Conservation (phyloP, 2,888 invertebrate genomes). For the Trissonchulus latispiculum region DNA sequence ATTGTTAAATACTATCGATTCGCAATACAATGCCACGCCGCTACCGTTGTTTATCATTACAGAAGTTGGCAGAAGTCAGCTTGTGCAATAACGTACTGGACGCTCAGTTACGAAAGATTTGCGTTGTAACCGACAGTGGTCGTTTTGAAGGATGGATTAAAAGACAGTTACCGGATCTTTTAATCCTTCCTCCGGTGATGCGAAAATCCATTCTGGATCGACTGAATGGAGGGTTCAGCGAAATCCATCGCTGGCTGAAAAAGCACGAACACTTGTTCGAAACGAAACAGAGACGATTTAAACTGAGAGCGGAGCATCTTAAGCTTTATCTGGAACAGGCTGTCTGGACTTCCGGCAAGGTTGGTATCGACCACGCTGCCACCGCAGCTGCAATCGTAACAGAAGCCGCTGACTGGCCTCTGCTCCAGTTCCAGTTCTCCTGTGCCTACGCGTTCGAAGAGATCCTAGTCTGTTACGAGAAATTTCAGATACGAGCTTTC, state of each 20-base stretch:
- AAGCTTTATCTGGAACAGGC: slow-evolving; percentile 4
- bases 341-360: background rate
- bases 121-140: background rate
- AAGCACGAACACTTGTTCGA: slow-evolving; percentile 19
- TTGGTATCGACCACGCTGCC: slow-evolving; percentile 26
- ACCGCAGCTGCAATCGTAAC: slow-evolving; percentile 30
- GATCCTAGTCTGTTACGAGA: slow-evolving; percentile 31
- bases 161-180: background rate
- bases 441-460: slow-evolving; percentile 33
- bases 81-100: background rate
- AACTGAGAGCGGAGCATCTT: slow-evolving; percentile 6
- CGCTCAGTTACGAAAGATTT: background rate
- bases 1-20: too few species aligned
- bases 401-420: slow-evolving; percentile 30
- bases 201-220: background rate
- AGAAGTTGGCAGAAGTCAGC: background rate
- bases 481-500: slow-evolving; percentile 29
- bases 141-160: background rate
- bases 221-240: background rate
- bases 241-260: slow-evolving; percentile 5
- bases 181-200: background rate
- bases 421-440: slow-evolving; percentile 34
- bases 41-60: background rate
- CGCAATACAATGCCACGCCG: background rate
- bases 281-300: background rate